Evolutionary conservation across 1,140 invertebrate genomes (phyloP), one percentile per base, ranked within the genome.

Genomic region (Calosoma granatense): DNA sequence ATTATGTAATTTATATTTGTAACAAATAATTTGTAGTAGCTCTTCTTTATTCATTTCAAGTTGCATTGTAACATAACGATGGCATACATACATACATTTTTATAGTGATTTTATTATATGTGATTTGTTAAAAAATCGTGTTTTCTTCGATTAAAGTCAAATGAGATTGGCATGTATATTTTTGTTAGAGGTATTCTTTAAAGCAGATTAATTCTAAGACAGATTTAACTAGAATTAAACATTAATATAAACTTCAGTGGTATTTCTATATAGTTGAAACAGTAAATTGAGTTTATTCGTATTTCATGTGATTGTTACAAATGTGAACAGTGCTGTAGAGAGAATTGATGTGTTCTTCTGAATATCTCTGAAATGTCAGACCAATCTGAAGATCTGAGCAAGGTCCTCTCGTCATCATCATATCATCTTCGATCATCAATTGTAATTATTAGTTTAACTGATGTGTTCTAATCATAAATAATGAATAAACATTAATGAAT

Each of bases 71-170:
- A 30, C 4, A 30, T 30, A 30, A 30, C 26, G 14, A 30, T 30
- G 14, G 14, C 14, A n/a, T n/a, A n/a, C n/a, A n/a, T n/a, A n/a
- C n/a, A n/a, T n/a, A n/a, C 14, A 30, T 14, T 30, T 47, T 47
- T 47, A 47, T 12, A 47, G 41, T 47, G 41, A 47, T 47, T 47
- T 47, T 47, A 47, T 47, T 17, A 11, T 47, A 47, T 47, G 41
- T 47, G 41, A 47, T 47, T 47, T 47, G 41, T 47, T 11, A 47
- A 17, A 47, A 17, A 47, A 47, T 47, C 41, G 41, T 11, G 9
- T 17, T 47, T 6, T 47, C 41, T 4, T 47, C 4, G 9, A 47
- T 47, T 36, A 36, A 36, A 36, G 26, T 36, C n/a, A 9, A 36
- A n/a, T 36, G 26, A 9, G n/a, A 36, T 9, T 36, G 26, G 26